A percentile compares a stretch with the other conserved stretches of the same genome.
phyloP scores from a whole-genome alignment of 2,888 invertebrate species.

The Dastarcus helophoroides region DNA sequence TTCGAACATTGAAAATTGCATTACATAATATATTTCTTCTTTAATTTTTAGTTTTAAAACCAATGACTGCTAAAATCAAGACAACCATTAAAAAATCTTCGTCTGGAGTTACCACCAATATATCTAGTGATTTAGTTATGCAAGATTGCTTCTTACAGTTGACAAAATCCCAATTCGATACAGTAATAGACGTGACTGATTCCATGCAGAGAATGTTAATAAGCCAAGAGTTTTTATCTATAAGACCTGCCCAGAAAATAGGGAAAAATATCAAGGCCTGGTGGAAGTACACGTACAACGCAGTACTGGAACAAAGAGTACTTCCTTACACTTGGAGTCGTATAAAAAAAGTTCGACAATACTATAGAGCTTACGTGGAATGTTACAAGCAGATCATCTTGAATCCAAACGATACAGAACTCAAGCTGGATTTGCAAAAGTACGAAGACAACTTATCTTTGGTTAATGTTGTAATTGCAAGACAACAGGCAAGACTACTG shows the following conservation, averaged over 20 bases:
- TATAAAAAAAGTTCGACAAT: constrained; percentile 54
- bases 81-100: constrained; percentile 50
- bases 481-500: constrained; percentile 69
- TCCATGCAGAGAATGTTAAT: constrained; percentile 53
- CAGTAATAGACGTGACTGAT: constrained; percentile 44
- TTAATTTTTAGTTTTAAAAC: constrained; percentile 55
- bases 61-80: constrained; percentile 66
- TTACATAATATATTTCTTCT: background rate
- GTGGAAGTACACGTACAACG: constrained; percentile 67
- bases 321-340: constrained; percentile 64
- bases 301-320: constrained; percentile 58
- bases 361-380: constrained; percentile 57
- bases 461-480: constrained; percentile 63
- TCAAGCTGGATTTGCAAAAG: constrained; percentile 60
- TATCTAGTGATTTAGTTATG: constrained; percentile 57
- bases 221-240: constrained; percentile 44
- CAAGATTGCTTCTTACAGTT: constrained; percentile 66
- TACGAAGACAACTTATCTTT: constrained; percentile 65
- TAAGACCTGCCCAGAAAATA: constrained; percentile 33
- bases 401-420: constrained; percentile 61
- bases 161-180: constrained; percentile 59
- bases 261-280: constrained; percentile 50
- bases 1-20: too few relatives aligned
- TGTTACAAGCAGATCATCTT: constrained; percentile 59
- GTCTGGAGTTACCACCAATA: constrained; percentile 46